phyloP scores from a whole-genome alignment of 2,888 invertebrate genomes.

The Eupeodes luniger region DNA sequence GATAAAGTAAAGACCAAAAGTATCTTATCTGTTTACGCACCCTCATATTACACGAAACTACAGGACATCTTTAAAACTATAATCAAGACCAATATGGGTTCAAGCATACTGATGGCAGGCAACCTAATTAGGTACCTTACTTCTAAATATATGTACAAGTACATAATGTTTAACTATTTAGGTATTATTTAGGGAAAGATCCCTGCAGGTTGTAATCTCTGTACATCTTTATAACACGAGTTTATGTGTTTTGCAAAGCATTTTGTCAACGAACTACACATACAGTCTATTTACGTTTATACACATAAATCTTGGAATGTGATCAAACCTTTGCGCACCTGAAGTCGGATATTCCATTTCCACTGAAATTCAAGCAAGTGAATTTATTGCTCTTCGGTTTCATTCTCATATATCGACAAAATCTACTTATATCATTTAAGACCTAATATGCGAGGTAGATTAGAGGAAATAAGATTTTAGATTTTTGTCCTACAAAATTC shows the following conservation, averaged over 20 bases:
- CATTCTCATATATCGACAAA: background rate
- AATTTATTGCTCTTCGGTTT: slow-evolving; percentile 46
- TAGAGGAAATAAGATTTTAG: slow-evolving; percentile 27
- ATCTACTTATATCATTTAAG: slow-evolving; percentile 35
- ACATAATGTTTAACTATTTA: slow-evolving; percentile 11
- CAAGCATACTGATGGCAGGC: background rate
- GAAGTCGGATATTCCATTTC: slow-evolving; percentile 62
- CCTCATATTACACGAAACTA: slow-evolving; percentile 66
- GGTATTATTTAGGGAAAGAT: slow-evolving; percentile 28
- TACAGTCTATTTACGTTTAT: background rate
- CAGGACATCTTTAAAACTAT: slow-evolving; percentile 48
- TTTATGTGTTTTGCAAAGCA: slow-evolving; percentile 41
- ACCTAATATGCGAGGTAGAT: slow-evolving; percentile 18
- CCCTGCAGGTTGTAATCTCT: slow-evolving; percentile 64
- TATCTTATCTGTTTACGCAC: slow-evolving; percentile 44
- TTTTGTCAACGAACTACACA: slow-evolving; percentile 37
- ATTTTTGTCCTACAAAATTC: slow-evolving; percentile 37
- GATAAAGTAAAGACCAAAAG: slow-evolving; percentile 9
- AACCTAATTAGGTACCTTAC: slow-evolving; percentile 57
- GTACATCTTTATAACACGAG: slow-evolving; percentile 57
- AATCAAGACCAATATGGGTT: slow-evolving; percentile 33
- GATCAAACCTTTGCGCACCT: slow-evolving; percentile 40
- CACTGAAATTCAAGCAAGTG: slow-evolving; percentile 30
- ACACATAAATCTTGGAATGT: slow-evolving; percentile 7
- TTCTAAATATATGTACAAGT: background rate